Conservation (phyloP, 2,797 vertebrate species). For the Gallinago stenura region DNA sequence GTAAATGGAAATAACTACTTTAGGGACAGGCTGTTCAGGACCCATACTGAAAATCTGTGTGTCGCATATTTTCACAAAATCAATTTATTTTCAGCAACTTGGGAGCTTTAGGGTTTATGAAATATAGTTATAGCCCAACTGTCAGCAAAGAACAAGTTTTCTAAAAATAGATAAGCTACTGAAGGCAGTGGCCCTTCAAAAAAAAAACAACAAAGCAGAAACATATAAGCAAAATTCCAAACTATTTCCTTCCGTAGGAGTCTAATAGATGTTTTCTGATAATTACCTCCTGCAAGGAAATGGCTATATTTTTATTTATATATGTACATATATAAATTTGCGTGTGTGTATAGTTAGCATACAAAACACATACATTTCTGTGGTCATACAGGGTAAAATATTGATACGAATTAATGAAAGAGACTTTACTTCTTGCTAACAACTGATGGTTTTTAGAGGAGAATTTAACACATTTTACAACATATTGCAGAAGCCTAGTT, state of each 20-base stretch:
- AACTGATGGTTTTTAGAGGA: not conserved
- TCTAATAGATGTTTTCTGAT: not conserved
- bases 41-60: slow-evolving; percentile 69
- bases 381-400: not conserved
- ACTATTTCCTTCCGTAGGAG: not conserved
- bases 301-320: not conserved
- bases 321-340: not conserved
- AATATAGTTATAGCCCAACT: slow-evolving; percentile 78
- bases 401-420: not conserved
- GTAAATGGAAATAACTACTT: slow-evolving; percentile 82
- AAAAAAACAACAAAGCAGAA: not conserved
- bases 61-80: slow-evolving; percentile 79
- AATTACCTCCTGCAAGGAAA: not conserved
- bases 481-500: not conserved
- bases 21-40: slow-evolving; percentile 75
- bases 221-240: not conserved
- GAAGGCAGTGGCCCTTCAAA: slow-evolving; percentile 37
- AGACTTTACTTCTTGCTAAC: not conserved
- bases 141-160: slow-evolving; percentile 74
- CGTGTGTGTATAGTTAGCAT: accelerated
- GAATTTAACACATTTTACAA: not conserved
- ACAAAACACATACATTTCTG: not conserved
- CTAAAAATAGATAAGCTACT: slow-evolving; percentile 55
- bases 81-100: slow-evolving; percentile 77
- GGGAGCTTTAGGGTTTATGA: slow-evolving; percentile 74